These are phyloP conservation scores for Hypolimnas misippus DNA, from an alignment of 2,888 invertebrate genomes.

Conservation along the genomic window DNA sequence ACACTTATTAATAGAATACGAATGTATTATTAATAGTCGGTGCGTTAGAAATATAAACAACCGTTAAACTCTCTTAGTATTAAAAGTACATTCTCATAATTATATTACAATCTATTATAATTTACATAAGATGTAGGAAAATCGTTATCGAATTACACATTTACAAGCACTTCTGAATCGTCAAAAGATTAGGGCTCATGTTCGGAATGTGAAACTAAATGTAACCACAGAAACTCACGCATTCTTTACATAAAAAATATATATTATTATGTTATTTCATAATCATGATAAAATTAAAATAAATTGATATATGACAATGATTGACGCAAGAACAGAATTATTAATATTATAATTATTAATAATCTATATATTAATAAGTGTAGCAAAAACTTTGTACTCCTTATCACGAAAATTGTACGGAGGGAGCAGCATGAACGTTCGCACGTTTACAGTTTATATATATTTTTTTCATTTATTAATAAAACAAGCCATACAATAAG, in stretches of 20 bases:
- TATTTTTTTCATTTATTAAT: too few relatives aligned
- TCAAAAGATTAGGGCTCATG: background rate
- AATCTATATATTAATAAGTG: too few relatives aligned
- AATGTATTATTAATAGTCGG: too few relatives aligned
- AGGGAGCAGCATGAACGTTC: too few relatives aligned
- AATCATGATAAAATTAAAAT: background rate
- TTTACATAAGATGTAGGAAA: background rate
- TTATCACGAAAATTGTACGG: too few relatives aligned
- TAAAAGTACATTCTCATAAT: slow-evolving; percentile 1
- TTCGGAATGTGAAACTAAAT: background rate
- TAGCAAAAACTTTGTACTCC: too few relatives aligned
- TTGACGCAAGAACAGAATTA: too few relatives aligned
- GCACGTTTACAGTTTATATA: too few relatives aligned
- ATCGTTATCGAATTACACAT: background rate
- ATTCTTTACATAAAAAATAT: background rate
- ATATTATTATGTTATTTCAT: background rate
- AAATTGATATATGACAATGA: background rate
- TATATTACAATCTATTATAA: background rate
- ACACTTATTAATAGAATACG: too few relatives aligned
- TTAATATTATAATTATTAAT: too few relatives aligned
- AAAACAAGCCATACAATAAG: too few relatives aligned
- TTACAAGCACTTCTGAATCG: slow-evolving; percentile 7
- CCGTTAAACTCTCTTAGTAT: background rate
- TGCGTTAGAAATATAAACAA: background rate
- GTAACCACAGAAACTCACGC: background rate